Evolutionary conservation across 1,140 invertebrate species (phyloP).

Genomic region (Rhagoletis pomonella): DNA sequence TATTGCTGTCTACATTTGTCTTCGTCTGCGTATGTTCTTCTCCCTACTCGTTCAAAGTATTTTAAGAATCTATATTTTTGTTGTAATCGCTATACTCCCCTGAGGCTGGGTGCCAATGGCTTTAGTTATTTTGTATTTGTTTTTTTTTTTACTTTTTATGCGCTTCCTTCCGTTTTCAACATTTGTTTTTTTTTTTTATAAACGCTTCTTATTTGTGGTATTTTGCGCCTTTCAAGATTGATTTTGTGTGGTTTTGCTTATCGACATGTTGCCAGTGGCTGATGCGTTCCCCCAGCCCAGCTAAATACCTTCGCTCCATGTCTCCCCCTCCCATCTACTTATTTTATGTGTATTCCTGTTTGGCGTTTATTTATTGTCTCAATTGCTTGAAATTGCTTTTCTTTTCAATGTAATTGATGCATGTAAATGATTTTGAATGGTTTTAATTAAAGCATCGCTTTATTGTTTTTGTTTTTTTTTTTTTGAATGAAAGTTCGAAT

Average conservation of each 20-base stretch:
- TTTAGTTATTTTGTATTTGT: conserved; percentile 8
- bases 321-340: background rate
- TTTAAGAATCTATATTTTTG: background rate
- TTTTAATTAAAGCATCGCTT: conserved; percentile 25
- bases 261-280: conserved; percentile 17
- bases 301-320: conserved; percentile 56
- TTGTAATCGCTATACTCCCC: conserved; percentile 37
- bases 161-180: conserved; percentile 67
- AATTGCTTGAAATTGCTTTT: conserved; percentile 53
- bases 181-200: conserved; percentile 64
- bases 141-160: background rate
- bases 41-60: background rate
- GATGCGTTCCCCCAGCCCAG: conserved; percentile 8
- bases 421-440: conserved; percentile 55
- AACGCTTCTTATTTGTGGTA: conserved; percentile 63
- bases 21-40: conserved; percentile 57
- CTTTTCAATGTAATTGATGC: conserved; percentile 53
- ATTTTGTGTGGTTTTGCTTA: conserved; percentile 61
- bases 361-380: conserved; percentile 53
- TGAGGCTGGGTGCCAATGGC: conserved; percentile 20
- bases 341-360: background rate
- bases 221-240: conserved; percentile 71
- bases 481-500: too few relatives aligned
- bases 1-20: conserved; percentile 58
- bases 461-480: too few relatives aligned